Base-by-base conservation (phyloP, 2,113 vertebrate genomes). In the Numenius arquata region DNA sequence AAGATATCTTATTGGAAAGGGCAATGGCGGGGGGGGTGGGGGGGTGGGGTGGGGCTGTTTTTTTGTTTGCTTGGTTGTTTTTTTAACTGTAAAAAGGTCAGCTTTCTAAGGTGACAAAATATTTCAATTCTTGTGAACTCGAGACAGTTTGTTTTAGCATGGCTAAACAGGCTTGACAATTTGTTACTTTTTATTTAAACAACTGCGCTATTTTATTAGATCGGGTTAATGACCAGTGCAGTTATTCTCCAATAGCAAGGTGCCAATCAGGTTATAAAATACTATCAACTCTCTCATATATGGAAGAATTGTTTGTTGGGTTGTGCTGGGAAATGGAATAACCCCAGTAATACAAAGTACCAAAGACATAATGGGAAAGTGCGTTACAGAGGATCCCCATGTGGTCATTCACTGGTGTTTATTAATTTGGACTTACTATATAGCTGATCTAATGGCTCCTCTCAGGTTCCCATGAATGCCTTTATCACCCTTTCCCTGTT, bases 31-130 rank as follows among this genome's bases (percentile, higher is more conserved):
- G n/a, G n/a, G n/a, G n/a, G n/a, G n/a, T 1, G 8, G 8, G 14
- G 15, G 2, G 15, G 2, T n/a, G 19, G n/a, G n/a, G n/a, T n/a
- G n/a, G n/a, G 20, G 47, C n/a, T 61, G 22, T 2, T 7, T 10
- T 48, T 21, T 73, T 23, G 4, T 3, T 63, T 76, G 18, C 4
- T 67, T 75, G 18, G 5, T 52, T 73, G 34, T 5, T 36, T 78
- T 77, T 72, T 61, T 59, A 29, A 59, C 53, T 67, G 9, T 45
- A 52, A 59, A 74, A 82, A 58, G 36, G 29, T 41, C 13, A 55
- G 9, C 34, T 36, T 90, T 59, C 32, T 58, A 50, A 66, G 26
- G 26, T 14, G 25, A 81, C 30, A 56, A 65, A 72, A 72, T n/a
- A 62, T 15, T 53, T 27, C 6, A 23, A 23, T 72, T 41, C 59